These are phyloP conservation scores for Drosophila multiciliata DNA, from an alignment of 2,888 invertebrate species.

Conservation along the genomic window DNA sequence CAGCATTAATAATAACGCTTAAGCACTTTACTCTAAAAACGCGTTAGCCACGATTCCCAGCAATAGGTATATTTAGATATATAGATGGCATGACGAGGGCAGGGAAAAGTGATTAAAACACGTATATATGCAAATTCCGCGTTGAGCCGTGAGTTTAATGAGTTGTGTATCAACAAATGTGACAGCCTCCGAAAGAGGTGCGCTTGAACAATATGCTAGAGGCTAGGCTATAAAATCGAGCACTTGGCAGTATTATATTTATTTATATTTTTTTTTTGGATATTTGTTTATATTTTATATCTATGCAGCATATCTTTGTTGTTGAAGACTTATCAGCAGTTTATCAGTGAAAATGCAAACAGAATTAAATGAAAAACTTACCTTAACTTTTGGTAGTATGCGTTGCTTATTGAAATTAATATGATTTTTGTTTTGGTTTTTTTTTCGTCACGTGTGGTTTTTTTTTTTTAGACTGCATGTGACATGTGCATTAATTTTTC, in stretches of 20 bases:
- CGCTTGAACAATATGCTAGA: constrained; percentile 24
- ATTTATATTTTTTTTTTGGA: neutral
- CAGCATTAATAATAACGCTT: constrained; percentile 69
- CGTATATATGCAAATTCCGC: constrained; percentile 57
- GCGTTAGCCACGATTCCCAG: constrained; percentile 13
- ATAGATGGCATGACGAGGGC: neutral
- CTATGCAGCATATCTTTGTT: neutral
- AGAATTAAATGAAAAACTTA: constrained; percentile 28
- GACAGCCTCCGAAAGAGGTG: constrained; percentile 55
- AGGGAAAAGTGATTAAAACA: constrained; percentile 51
- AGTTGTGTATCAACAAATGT: constrained; percentile 55
- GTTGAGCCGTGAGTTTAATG: constrained; percentile 60
- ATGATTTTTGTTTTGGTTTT: neutral
- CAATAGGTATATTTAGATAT: neutral
- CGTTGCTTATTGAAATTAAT: neutral
- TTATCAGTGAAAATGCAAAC: constrained; percentile 37
- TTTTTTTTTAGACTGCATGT: constrained; percentile 17
- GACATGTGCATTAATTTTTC: constrained; percentile 61
- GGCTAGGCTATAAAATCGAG: neutral
- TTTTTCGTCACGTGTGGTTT: constrained; percentile 19
- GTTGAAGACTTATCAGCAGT: constrained; percentile 12
- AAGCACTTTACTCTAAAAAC: constrained; percentile 43
- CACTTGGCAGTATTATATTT: neutral
- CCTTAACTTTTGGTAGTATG: constrained; percentile 15
- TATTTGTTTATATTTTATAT: neutral